Evolutionary conservation across 2,888 invertebrate genomes (phyloP), one percentile per base, ranked within the genome.

Genomic region (Teinopalpus imperialis): DNA sequence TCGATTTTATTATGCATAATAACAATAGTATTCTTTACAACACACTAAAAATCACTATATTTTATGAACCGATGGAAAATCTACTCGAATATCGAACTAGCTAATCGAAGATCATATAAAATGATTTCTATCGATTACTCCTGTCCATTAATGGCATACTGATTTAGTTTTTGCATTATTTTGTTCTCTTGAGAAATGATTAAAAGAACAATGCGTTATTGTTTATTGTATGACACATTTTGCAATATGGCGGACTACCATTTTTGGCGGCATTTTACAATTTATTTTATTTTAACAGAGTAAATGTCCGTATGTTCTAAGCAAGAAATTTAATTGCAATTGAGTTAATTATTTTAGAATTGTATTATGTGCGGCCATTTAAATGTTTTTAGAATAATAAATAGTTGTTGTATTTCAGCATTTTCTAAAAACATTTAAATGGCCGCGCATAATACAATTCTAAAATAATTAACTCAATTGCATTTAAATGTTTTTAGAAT

Each of bases 1-100:
- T 40, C 40, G 27, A 34, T 27, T 45, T 45, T 45, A 45, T 45
- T 40, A 16, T 37, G 9, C 12, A 31, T 16, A 40, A 45, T 45
- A 34, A 34, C 23, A 40, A 36, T 31, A 39, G 7, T 23, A 27
- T 31, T 8, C 8, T 31, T 36, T 37, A 44, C 18, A 39, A 30
- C 30, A 20, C 32, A 26, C 32, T 45, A 26, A 45, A 43, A 45
- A 45, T 45, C 37, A 26, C 20, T 10, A 23, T 13, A 10, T 16
- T 29, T 39, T 45, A 37, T 45, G n/a, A 18, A 39, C 26, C 32
- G n/a, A 26, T 39, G 20, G 24, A 32, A 5, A 40, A 3, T 3
- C 18, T 20, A 24, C 26, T 37, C 9, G 9, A 10, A 6, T 14
- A 10, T 32, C 4, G 1, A 7, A 20, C 6, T 16, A 23, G 5